Conservation (phyloP, 2,797 vertebrate species). For the Rhincodon typus region DNA sequence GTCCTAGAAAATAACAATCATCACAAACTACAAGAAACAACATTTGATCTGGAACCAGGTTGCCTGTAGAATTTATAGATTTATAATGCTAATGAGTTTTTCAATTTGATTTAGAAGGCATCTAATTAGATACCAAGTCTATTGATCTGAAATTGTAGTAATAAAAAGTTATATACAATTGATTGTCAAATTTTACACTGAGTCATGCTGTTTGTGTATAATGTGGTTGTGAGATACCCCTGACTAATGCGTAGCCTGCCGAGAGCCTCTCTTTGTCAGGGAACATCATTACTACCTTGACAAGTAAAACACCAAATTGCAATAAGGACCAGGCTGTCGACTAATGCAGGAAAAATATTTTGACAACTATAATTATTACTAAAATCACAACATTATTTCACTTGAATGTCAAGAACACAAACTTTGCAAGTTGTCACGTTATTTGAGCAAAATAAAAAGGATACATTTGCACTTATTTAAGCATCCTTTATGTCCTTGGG, state of each 20-base stretch:
- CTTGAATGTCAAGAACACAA: neutral
- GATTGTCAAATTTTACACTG: neutral
- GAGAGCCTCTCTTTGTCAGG: neutral
- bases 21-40: neutral
- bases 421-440: neutral
- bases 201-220: neutral
- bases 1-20: neutral
- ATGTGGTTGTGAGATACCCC: neutral
- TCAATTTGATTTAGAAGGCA: neutral
- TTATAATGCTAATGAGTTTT: neutral
- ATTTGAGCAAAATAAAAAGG: conserved; percentile 11
- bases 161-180: neutral
- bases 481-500: neutral
- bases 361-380: neutral
- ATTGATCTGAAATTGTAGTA: neutral
- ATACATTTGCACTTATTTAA: neutral
- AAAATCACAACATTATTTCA: conserved; percentile 1
- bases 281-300: neutral
- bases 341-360: neutral
- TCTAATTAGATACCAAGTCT: neutral
- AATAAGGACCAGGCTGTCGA: neutral
- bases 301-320: conserved; percentile 22
- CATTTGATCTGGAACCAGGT: neutral
- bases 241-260: neutral
- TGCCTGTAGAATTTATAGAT: neutral